Evolutionary conservation across 2,888 invertebrate species (phyloP).

Genomic region (Dexiosoma caninum): DNA sequence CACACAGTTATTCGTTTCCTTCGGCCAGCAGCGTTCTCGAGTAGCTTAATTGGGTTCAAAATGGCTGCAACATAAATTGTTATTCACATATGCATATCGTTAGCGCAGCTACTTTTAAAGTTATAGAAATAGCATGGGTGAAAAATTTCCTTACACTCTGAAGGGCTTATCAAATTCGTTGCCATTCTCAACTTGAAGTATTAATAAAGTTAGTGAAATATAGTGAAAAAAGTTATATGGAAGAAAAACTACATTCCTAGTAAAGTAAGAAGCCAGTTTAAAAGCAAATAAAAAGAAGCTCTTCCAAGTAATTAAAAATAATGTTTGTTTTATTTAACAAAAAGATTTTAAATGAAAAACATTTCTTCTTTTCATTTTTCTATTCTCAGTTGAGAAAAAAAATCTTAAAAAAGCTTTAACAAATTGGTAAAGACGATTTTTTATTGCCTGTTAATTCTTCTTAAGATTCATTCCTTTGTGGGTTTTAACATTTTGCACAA

Average conservation of each 20-base stretch:
- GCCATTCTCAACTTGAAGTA: not conserved
- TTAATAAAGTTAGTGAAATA: constrained; percentile 38
- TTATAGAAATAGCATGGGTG: too few species aligned
- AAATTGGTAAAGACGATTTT: constrained; percentile 1
- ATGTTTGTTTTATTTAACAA: constrained; percentile 46
- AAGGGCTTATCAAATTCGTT: not conserved
- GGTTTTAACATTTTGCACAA: not conserved
- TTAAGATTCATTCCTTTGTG: constrained; percentile 5
- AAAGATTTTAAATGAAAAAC: constrained; percentile 10
- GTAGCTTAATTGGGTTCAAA: too few species aligned
- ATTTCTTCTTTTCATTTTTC: not conserved
- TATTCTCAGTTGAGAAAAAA: not conserved
- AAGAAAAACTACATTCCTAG: not conserved
- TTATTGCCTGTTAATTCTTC: constrained; percentile 1
- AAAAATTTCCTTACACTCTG: not conserved
- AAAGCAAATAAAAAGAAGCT: constrained; percentile 11
- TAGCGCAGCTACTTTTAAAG: too few species aligned
- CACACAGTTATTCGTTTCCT: too few species aligned
- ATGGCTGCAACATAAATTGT: too few species aligned
- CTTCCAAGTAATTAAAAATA: constrained; percentile 55
- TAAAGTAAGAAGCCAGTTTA: not conserved
- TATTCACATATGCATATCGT: too few species aligned
- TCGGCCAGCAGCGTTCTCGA: too few species aligned
- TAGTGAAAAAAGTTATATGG: not conserved
- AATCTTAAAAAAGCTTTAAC: constrained; percentile 9